Conservation (phyloP, 2,113 vertebrate genomes). For the Ictidomys tridecemlineatus region DNA sequence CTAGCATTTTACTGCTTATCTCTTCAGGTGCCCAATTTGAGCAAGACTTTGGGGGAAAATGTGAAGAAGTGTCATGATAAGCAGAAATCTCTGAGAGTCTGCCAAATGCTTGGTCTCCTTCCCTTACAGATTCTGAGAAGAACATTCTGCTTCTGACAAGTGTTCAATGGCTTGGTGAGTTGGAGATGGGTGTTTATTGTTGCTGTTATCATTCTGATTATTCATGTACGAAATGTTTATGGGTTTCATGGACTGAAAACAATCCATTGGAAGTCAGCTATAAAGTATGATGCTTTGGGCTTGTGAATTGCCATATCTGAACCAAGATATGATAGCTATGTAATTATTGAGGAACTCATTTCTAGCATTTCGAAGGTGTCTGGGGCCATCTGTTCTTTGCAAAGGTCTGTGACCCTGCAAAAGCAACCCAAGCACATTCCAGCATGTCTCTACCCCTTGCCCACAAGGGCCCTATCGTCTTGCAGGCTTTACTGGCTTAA, state of each 20-base stretch:
- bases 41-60: background rate
- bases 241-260: background rate
- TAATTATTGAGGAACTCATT: slow-evolving; percentile 54
- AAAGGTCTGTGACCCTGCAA: slow-evolving; percentile 47
- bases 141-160: background rate
- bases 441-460: background rate
- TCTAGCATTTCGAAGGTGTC: slow-evolving; percentile 69
- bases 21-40: background rate
- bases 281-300: slow-evolving; percentile 45
- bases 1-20: background rate
- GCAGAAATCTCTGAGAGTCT: background rate
- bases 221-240: slow-evolving; percentile 21
- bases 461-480: slow-evolving; percentile 70
- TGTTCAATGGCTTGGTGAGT: background rate
- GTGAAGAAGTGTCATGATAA: background rate
- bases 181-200: background rate
- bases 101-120: background rate
- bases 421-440: slow-evolving; percentile 62
- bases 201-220: background rate
- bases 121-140: background rate
- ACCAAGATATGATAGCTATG: background rate
- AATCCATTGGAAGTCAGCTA: slow-evolving; percentile 17
- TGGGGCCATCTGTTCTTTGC: slow-evolving; percentile 73
- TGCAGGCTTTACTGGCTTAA: slow-evolving; percentile 54
- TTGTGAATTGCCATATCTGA: slow-evolving; percentile 56